phyloP scores from a whole-genome alignment of 2,888 invertebrate genomes.

The Xestoiulus laeticollis region DNA sequence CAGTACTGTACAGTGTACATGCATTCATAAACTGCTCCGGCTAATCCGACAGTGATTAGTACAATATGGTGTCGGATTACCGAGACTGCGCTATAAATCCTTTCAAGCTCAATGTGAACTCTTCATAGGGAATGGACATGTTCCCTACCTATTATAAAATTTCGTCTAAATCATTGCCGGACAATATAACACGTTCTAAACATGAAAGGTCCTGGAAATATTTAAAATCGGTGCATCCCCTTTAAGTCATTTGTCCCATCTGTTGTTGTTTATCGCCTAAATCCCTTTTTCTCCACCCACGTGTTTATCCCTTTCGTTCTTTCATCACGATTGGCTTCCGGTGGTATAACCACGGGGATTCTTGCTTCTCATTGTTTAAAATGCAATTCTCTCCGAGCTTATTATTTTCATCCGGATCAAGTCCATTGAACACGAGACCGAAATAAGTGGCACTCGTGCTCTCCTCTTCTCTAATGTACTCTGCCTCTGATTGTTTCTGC shows the following conservation, averaged over 20 bases:
- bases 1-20: no score
- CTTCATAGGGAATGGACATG: no score
- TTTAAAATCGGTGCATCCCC: neutral
- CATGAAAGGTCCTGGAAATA: no score
- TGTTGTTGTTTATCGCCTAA: neutral
- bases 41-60: no score
- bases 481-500: neutral
- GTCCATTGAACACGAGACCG: neutral
- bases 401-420: neutral
- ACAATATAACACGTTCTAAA: no score
- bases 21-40: no score
- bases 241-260: neutral
- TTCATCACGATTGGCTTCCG: neutral
- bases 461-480: neutral
- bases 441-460: neutral
- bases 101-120: no score
- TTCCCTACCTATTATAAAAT: no score
- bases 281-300: neutral
- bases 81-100: no score
- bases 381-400: neutral
- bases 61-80: no score
- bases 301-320: neutral
- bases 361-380: slow-evolving; percentile 23
- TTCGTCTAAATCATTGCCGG: no score
- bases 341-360: neutral